A percentile compares a stretch with the other conserved stretches of the same genome.
Conservation (phyloP, 2,888 invertebrate genomes). For the Idaea biselata region DNA sequence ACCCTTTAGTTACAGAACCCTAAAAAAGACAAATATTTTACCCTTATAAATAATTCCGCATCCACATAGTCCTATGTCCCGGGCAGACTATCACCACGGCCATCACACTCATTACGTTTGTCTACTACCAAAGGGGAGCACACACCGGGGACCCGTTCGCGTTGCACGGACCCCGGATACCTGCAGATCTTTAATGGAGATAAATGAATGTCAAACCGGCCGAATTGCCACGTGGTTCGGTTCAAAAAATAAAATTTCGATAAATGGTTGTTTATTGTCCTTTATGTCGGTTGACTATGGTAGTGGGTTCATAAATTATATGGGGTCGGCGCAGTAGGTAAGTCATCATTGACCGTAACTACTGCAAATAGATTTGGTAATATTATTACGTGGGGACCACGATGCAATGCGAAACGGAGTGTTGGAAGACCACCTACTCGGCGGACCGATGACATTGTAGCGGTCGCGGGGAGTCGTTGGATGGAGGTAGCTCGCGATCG, state of each 20-base stretch:
- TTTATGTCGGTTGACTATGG: background rate
- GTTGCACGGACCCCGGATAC: constrained; percentile 39
- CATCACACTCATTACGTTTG: constrained; percentile 29
- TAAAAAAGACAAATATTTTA: constrained; percentile 16
- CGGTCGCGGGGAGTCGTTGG: too few relatives aligned
- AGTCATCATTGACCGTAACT: too few relatives aligned
- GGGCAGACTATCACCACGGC: constrained; percentile 27
- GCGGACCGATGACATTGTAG: too few relatives aligned
- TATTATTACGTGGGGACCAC: too few relatives aligned
- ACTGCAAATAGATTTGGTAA: too few relatives aligned
- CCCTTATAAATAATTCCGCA: constrained; percentile 25
- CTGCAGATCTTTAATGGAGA: constrained; percentile 72
- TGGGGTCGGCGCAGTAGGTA: too few relatives aligned
- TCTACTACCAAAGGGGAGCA: constrained; percentile 34
- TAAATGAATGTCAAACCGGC: constrained; percentile 76
- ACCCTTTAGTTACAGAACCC: background rate
- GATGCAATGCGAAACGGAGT: too few relatives aligned
- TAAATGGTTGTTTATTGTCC: constrained; percentile 41
- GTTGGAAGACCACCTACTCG: too few relatives aligned
- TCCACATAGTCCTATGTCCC: constrained; percentile 17
- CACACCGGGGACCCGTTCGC: constrained; percentile 57
- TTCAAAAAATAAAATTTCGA: constrained; percentile 38
- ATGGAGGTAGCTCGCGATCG: too few relatives aligned
- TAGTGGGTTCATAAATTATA: too few relatives aligned
- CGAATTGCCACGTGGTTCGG: constrained; percentile 52